Percentiles rank a stretch among this genome's conserved stretches.
Evolutionary conservation across 2,888 invertebrate species (phyloP).

Genomic region (Thysanoteuthis rhombus): DNA sequence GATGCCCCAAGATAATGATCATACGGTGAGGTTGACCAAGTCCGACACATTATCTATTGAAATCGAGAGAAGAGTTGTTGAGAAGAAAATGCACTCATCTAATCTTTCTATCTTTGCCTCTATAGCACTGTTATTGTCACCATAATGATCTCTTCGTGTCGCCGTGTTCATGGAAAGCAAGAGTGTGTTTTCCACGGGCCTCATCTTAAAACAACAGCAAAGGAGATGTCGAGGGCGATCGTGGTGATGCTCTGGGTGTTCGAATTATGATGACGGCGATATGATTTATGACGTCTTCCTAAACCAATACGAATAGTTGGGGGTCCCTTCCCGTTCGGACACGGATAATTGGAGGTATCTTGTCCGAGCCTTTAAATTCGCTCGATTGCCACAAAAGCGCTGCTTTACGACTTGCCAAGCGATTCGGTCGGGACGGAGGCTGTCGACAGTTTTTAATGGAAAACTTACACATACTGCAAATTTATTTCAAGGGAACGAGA

Average conservation of each 20-base stretch:
- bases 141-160: not conserved
- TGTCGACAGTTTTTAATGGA: not conserved
- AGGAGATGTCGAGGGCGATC: not conserved
- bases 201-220: not conserved
- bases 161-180: no score
- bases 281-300: not conserved
- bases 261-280: not conserved
- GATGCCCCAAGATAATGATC: not conserved
- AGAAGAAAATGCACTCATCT: not conserved
- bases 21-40: not conserved
- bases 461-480: slow-evolving; percentile 12
- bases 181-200: not conserved
- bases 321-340: not conserved
- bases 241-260: not conserved
- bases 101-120: not conserved
- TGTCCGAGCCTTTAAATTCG: not conserved
- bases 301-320: not conserved
- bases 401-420: slow-evolving; percentile 12
- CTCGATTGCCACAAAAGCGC: slow-evolving; percentile 12
- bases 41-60: not conserved
- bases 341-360: slow-evolving; percentile 12
- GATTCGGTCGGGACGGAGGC: not conserved
- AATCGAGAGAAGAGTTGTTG: not conserved
- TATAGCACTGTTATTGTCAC: not conserved
- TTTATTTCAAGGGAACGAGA: slow-evolving; percentile 12